phyloP scores from a whole-genome alignment of 2,113 vertebrate genomes.

The Indicator indicator region DNA sequence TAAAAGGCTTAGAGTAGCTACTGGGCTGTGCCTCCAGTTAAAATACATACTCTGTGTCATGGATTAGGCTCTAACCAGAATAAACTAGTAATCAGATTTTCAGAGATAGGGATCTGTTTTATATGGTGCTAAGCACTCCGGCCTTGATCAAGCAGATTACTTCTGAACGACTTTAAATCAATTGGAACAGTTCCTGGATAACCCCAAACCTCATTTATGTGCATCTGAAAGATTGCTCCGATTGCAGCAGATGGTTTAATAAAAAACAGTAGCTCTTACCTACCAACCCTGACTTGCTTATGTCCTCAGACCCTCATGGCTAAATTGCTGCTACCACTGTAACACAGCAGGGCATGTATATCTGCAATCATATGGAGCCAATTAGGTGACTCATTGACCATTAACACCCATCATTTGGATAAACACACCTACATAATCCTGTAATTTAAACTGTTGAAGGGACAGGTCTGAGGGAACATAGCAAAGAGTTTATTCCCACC shows the following conservation, averaged over 20 bases:
- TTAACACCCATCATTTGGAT: background rate
- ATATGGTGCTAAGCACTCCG: background rate
- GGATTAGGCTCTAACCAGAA: conserved; percentile 19
- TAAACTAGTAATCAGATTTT: conserved; percentile 47
- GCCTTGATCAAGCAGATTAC: conserved; percentile 29
- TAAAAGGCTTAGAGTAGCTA: background rate
- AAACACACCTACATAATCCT: background rate
- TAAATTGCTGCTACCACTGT: background rate
- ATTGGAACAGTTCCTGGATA: conserved; percentile 26
- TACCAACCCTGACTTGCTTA: background rate
- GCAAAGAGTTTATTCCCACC: background rate
- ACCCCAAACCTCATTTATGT: background rate
- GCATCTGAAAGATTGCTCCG: conserved; percentile 29
- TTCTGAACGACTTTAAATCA: conserved; percentile 34
- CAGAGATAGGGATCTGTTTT: conserved; percentile 38
- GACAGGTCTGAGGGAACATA: background rate
- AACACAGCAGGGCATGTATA: background rate
- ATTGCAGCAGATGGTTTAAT: conserved; percentile 36
- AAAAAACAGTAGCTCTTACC: background rate
- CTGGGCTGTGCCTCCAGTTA: background rate
- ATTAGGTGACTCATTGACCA: conserved; percentile 32
- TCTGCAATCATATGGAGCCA: conserved; percentile 6
- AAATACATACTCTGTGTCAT: conserved; percentile 11
- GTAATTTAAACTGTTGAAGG: background rate
- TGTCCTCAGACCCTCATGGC: background rate